These are phyloP conservation scores for Lophius piscatorius DNA, from an alignment of 2,113 vertebrate genomes.

Conservation along the genomic window DNA sequence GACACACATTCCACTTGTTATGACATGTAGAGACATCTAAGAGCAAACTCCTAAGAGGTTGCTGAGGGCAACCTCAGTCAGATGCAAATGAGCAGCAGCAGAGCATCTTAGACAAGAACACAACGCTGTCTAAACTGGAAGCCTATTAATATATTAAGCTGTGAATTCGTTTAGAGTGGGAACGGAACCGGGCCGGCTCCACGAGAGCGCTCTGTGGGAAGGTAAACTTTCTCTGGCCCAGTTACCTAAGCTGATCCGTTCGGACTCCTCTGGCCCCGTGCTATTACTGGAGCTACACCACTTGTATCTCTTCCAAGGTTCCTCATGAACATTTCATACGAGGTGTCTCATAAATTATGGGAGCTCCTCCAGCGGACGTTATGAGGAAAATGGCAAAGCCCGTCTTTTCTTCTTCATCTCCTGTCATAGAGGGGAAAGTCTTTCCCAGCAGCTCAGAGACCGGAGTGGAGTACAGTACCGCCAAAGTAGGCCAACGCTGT, in stretches of 20 bases:
- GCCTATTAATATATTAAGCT: conserved; percentile 76
- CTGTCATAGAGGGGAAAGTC: conserved; percentile 49
- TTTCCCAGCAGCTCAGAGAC: conserved; percentile 53
- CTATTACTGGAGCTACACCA: conserved; percentile 42
- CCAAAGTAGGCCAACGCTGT: too few species aligned
- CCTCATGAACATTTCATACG: conserved; percentile 78
- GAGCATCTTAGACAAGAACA: conserved; percentile 77
- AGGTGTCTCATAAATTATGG: conserved; percentile 80
- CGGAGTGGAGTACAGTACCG: conserved; percentile 32
- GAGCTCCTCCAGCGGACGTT: conserved; percentile 67
- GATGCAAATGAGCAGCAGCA: conserved; percentile 76
- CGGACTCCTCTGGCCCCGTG: conserved; percentile 58
- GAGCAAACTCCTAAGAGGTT: conserved; percentile 77
- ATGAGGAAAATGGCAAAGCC: conserved; percentile 53
- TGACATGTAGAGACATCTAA: conserved; percentile 75
- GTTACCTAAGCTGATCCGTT: conserved; percentile 66
- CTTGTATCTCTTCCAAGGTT: conserved; percentile 75
- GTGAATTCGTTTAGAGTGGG: conserved; percentile 45
- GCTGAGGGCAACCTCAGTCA: conserved; percentile 79
- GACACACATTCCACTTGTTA: conserved; percentile 72
- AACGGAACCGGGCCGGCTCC: conserved; percentile 47
- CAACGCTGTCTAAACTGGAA: conserved; percentile 74
- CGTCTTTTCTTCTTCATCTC: conserved; percentile 50
- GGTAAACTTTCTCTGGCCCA: conserved; percentile 74
- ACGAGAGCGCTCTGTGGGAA: conserved; percentile 39